Evolutionary conservation across 2,797 vertebrate species (phyloP).

Genomic region (Apodemus agrarius): DNA sequence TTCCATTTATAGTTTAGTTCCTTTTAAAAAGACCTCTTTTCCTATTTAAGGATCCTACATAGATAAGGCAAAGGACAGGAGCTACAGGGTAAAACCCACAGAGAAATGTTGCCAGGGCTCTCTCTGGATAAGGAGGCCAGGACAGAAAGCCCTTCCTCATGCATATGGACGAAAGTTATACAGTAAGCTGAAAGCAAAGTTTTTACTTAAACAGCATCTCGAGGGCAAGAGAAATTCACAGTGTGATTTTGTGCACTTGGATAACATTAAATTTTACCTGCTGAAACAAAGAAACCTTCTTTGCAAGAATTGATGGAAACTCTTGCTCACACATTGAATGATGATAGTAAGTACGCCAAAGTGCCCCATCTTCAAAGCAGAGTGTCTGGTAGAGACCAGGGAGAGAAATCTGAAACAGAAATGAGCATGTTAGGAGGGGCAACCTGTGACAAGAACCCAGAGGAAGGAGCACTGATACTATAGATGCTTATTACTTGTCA

Average conservation of each 20-base stretch:
- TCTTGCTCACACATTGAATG: slow-evolving; percentile 96
- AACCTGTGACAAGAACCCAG: background rate
- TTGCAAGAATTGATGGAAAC: slow-evolving; percentile 91
- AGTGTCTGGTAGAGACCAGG: slow-evolving; percentile 93
- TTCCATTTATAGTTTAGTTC: background rate
- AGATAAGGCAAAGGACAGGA: background rate
- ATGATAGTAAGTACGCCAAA: slow-evolving; percentile 94
- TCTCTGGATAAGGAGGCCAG: background rate
- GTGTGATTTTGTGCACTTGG: background rate
- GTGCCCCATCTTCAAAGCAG: slow-evolving; percentile 92
- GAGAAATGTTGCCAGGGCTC: background rate
- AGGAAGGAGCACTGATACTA: background rate
- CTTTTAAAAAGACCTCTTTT: background rate
- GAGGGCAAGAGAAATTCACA: slow-evolving; percentile 21
- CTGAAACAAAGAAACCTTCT: slow-evolving; percentile 95
- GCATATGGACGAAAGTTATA: background rate
- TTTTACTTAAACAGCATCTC: background rate
- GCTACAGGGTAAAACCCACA: background rate
- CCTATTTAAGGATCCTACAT: background rate
- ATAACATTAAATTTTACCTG: slow-evolving; percentile 89
- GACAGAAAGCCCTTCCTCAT: background rate
- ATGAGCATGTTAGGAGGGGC: background rate
- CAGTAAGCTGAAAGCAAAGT: background rate
- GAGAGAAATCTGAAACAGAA: slow-evolving; percentile 90
- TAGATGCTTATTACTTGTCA: background rate